Evolutionary conservation across 1,140 invertebrate species (phyloP), one percentile per base, ranked within the genome.

Genomic region (Goniozus legneri): DNA sequence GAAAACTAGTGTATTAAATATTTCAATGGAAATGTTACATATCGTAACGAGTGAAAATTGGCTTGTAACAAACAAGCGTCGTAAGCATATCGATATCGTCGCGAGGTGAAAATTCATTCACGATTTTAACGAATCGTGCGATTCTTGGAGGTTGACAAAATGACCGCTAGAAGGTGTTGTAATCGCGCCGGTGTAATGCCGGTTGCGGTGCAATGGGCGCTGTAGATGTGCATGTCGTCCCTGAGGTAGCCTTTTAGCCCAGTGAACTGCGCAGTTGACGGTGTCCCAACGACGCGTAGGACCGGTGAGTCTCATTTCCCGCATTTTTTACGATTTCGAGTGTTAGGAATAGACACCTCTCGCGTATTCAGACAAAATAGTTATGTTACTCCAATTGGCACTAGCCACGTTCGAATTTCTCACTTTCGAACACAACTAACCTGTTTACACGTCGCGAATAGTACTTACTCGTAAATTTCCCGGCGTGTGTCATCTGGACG

Each of bases 261-360:
- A 38, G 65, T 62, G 58, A 71, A 72, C 67, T 73, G 70, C 70
- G 70, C 70, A 71, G 65, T 73, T 73, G 60, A 58, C 56, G 51
- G 50, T 54, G 52, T 54, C 52, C 44, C 52, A 51, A 54, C 58
- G 46, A 65, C 61, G 58, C 53, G 60, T 50, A 49, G 55, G 46
- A 66, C 60, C 70, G 68, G 70, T 73, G 48, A 71, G 70, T 70
- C n/a, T 41, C 12, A 6, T 63, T 61, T 59, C 21, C 50, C 18
- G 24, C 20, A 16, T 33, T 32, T 36, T 31, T 45, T 24, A 32
- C 35, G 34, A 19, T 46, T 44, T n/a, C n/a, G n/a, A n/a, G n/a
- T n/a, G n/a, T n/a, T n/a, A n/a, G n/a, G n/a, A n/a, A n/a, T n/a
- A 41, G 34, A 56, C 20, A 46, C 47, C 52, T 44, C 34, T 27